Evolutionary conservation across 2,888 invertebrate genomes (phyloP).

Genomic region (Xestia sexstrigata): DNA sequence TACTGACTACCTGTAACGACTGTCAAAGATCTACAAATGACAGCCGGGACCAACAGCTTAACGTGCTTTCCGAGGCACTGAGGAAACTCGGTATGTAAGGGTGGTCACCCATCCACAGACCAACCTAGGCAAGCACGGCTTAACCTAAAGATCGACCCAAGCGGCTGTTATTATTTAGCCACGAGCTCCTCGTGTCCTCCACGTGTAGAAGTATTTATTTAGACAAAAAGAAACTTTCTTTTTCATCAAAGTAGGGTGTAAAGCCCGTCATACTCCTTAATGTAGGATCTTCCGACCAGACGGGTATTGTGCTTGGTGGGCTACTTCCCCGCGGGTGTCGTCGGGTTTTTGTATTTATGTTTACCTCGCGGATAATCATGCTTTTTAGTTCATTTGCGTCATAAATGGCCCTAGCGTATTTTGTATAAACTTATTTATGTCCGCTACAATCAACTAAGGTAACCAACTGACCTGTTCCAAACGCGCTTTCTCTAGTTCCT

Average conservation of each 20-base stretch:
- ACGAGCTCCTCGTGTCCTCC: no score
- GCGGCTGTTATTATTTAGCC: no score
- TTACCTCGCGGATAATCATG: no score
- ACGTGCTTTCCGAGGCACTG: no score
- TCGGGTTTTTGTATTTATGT: neutral
- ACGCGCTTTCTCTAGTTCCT: constrained; percentile 95
- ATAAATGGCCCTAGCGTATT: neutral
- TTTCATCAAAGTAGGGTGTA: no score
- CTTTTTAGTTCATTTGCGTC: neutral
- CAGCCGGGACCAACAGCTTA: no score
- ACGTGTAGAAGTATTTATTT: neutral
- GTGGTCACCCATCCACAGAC: no score
- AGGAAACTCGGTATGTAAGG: no score
- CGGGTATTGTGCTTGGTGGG: neutral
- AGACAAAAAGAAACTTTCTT: neutral
- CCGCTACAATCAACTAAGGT: neutral
- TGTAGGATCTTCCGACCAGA: neutral
- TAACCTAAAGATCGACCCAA: no score
- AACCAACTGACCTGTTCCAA: constrained; percentile 91
- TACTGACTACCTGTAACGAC: no score
- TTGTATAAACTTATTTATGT: neutral
- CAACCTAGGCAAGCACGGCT: no score
- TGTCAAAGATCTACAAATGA: no score
- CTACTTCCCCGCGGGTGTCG: neutral
- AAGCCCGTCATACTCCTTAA: neutral